Evolutionary conservation across 64 coral and sea anemone genomes (phyloP).

Genomic region (Porites lutea): DNA sequence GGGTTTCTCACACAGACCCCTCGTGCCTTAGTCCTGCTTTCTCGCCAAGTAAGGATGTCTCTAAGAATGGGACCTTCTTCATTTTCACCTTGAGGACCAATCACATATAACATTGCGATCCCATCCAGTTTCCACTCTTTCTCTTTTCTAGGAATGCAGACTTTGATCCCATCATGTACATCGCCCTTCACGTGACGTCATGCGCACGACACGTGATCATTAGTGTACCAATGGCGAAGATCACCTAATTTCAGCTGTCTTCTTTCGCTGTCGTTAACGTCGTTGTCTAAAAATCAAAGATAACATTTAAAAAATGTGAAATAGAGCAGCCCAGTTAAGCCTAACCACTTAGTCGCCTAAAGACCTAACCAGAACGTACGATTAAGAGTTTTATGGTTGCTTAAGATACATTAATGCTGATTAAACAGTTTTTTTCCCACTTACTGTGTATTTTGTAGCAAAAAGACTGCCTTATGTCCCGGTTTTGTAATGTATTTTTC

Average conservation of each 20-base stretch:
- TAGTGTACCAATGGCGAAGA: neutral
- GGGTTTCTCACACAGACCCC: no score
- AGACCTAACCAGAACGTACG: no score
- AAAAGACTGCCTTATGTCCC: no score
- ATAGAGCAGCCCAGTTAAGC: no score
- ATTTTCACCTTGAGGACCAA: neutral
- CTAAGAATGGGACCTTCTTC: neutral
- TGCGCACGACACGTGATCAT: constrained; percentile 24
- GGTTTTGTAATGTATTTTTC: no score
- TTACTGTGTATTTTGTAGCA: no score
- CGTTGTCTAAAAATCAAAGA: constrained; percentile 18
- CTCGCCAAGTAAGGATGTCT: neutral
- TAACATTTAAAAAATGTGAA: neutral
- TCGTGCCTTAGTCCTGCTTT: no score
- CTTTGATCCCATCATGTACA: neutral
- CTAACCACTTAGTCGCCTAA: no score
- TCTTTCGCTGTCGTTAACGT: neutral
- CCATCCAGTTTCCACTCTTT: neutral
- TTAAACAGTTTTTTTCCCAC: no score
- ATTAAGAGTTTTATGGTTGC: no score
- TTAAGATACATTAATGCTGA: no score
- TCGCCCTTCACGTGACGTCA: constrained; percentile 10
- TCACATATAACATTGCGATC: neutral
- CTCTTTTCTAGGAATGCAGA: neutral
- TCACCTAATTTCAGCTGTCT: constrained; percentile 39